Evolutionary conservation across 2,888 invertebrate species (phyloP).

Genomic region (Nudaria mundana): DNA sequence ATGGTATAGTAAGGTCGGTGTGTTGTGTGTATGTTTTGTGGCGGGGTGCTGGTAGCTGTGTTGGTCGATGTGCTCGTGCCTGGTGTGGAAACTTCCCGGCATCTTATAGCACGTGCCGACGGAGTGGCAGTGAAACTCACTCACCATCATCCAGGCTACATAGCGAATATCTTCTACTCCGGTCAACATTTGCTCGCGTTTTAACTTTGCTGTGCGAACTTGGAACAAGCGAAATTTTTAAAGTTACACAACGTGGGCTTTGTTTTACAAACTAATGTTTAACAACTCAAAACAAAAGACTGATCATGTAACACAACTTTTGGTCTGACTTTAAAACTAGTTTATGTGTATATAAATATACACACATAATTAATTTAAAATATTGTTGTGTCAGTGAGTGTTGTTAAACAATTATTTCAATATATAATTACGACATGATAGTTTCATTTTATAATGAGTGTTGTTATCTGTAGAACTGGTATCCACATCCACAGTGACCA

Average conservation of each 20-base stretch:
- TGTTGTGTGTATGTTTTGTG: conserved; percentile 26
- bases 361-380: no score
- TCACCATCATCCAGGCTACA: conserved; percentile 40
- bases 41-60: conserved; percentile 26
- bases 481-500: no score
- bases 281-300: no score
- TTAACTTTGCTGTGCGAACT: conserved; percentile 48
- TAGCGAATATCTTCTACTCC: conserved; percentile 55
- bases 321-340: no score
- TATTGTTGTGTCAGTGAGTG: no score
- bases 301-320: no score
- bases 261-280: no score
- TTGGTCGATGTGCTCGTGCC: conserved; percentile 23
- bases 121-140: conserved; percentile 36
- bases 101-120: conserved; percentile 46
- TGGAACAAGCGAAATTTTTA: conserved; percentile 31
- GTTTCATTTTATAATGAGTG: no score
- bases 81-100: conserved; percentile 55
- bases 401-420: no score
- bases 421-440: no score
- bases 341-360: no score
- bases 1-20: conserved; percentile 30
- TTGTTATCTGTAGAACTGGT: no score
- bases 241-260: conserved; percentile 2
- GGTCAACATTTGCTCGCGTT: conserved; percentile 42